These are phyloP conservation scores for Haliclona indistincta DNA, from an alignment of 37 sponge, comb jelly and placozoan species.

Conservation along the genomic window DNA sequence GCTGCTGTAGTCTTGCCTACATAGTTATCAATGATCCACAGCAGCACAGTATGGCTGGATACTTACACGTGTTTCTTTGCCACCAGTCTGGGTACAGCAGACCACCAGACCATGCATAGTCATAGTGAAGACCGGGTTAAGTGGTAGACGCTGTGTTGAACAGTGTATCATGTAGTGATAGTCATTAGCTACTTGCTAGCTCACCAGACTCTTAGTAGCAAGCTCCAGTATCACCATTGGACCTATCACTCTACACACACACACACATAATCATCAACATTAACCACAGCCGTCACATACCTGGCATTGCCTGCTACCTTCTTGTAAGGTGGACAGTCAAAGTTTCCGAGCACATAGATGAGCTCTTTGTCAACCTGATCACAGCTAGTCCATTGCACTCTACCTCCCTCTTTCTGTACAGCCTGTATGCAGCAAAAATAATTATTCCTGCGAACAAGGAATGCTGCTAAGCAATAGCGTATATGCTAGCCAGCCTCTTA, in stretches of 20 bases:
- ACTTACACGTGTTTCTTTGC: slow-evolving; percentile 63
- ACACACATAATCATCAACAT: not conserved
- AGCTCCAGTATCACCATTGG: slow-evolving; percentile 67
- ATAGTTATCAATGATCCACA: slow-evolving; percentile 2
- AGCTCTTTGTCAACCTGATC: slow-evolving; percentile 37
- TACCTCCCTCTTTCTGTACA: no score
- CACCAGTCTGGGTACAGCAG: slow-evolving; percentile 71
- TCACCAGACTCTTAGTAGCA: slow-evolving; percentile 55
- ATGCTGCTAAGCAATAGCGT: no score
- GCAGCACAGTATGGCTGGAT: no score
- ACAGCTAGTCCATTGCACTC: no score
- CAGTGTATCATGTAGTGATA: not conserved
- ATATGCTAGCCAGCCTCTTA: no score
- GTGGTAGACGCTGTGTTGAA: slow-evolving; percentile 27
- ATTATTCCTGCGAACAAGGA: no score
- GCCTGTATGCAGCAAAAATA: no score
- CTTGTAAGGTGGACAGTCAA: slow-evolving; percentile 32
- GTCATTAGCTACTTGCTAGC: no score
- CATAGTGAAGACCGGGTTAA: slow-evolving; percentile 62
- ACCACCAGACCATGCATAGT: slow-evolving; percentile 71
- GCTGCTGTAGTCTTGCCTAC: slow-evolving; percentile 44
- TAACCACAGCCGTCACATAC: not conserved
- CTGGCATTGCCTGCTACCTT: slow-evolving; percentile 42
- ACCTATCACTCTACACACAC: slow-evolving; percentile 45
- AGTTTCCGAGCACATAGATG: slow-evolving; percentile 58